A percentile compares a stretch with the other conserved stretches of the same genome.
These are phyloP conservation scores for Cygnus olor DNA, from an alignment of 2,797 vertebrate species.

Conservation along the genomic window DNA sequence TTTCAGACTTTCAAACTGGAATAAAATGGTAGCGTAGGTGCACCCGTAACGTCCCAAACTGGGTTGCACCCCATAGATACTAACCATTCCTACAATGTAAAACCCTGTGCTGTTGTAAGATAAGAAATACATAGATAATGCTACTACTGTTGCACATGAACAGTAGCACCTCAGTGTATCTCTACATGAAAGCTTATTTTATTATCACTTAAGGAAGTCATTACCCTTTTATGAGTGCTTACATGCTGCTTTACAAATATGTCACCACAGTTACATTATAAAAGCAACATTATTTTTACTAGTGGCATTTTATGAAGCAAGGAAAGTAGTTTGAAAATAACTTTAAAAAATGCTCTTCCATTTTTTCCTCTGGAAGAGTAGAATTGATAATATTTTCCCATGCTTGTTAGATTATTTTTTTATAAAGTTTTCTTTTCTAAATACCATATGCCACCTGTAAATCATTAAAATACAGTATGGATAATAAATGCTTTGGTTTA, in stretches of 20 bases:
- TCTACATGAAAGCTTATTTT: conserved; percentile 76
- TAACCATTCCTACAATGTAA: neutral
- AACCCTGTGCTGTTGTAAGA: conserved; percentile 11
- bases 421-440: neutral
- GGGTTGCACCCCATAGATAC: neutral
- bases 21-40: neutral
- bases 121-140: conserved; percentile 63
- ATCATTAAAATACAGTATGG: conserved; percentile 39
- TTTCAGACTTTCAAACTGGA: neutral
- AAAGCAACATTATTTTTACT: conserved; percentile 72
- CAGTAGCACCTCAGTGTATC: conserved; percentile 41
- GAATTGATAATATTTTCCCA: conserved; percentile 15
- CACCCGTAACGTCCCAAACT: neutral
- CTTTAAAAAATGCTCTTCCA: conserved; percentile 37
- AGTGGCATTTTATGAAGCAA: conserved; percentile 69
- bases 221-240: conserved; percentile 77
- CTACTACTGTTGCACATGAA: conserved; percentile 18
- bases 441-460: neutral
- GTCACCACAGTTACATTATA: conserved; percentile 70
- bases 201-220: conserved; percentile 78
- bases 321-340: conserved; percentile 64
- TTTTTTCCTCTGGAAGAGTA: neutral
- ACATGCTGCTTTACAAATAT: conserved; percentile 78
- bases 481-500: conserved; percentile 20
- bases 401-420: neutral